Evolutionary conservation across 2,797 vertebrate genomes (phyloP), one percentile per base, ranked within the genome.

Genomic region (Poeciliopsis gracilis): DNA sequence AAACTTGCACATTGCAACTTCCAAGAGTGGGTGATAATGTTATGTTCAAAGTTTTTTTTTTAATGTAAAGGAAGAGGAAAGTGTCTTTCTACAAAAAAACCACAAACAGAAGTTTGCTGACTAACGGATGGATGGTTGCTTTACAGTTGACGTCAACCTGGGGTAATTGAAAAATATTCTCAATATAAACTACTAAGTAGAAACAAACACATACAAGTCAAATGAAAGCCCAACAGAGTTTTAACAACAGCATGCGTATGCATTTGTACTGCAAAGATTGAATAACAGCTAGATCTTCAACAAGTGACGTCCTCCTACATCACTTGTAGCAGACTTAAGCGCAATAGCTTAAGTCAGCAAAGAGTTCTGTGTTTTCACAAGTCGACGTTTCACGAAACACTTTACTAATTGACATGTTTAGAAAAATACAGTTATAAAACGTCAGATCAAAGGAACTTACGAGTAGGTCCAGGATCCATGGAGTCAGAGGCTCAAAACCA

Each of bases 401-500:
- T 63, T 1, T 36, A 63, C 30, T 16, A 63, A 33, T 33, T 2
- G 15, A 38, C 16, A 66, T 66, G 38, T 43, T 69, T 41, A 43
- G 16, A 41, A 66, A 10, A 23, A 63, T 23, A 66, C 5, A 66
- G 33, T 4, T 49, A 15, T 49, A 10, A 28, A 53, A 20, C 28
- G 1, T 53, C 5, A 13, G 38, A 23, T 36, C 10, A 71, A 47
- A 4, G 43, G 13, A 0, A 75, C 69, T 91, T 86, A 98, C 98
- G 88, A 99, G 95, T 74, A 99, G 92, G 49, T 99, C 98, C 63
- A 99, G 94, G 78, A 99, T 99, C 98, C 98, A 99, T 0, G 98
- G 97, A 0, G 98, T 99, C 45, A 99, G 96, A 7, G 98, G 98
- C 77, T 99, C 98, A 2, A 99, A 99, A 0, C 98, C 98, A 0